Conservation (phyloP, 2,797 vertebrate species). For the Arremon aurantiirostris region DNA sequence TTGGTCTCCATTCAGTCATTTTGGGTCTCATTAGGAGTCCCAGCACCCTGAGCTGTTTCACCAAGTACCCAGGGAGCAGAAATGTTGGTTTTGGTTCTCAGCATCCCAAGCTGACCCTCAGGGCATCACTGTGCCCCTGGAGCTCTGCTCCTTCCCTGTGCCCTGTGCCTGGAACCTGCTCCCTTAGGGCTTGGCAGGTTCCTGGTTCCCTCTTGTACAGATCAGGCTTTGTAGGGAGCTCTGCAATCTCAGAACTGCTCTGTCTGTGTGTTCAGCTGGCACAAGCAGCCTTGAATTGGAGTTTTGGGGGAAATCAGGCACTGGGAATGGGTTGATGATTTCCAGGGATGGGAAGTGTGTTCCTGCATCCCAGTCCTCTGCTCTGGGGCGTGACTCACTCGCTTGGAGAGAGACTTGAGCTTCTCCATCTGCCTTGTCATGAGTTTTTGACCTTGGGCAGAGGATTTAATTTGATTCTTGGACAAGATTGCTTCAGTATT, state of each 20-base stretch:
- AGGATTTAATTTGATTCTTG: not conserved
- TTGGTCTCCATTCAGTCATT: not conserved
- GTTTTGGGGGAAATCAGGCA: not conserved
- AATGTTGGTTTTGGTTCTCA: not conserved
- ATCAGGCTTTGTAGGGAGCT: not conserved
- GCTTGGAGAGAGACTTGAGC: not conserved
- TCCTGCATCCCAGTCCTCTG: not conserved
- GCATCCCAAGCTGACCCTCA: not conserved
- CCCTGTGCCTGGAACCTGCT: not conserved
- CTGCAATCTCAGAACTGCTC: not conserved
- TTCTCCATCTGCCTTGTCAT: not conserved
- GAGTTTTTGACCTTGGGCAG: not conserved
- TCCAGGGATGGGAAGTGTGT: not conserved
- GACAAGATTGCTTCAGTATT: not conserved
- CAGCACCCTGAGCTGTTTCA: not conserved
- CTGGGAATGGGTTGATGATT: not conserved
- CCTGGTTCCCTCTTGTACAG: not conserved
- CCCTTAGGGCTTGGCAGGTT: not conserved
- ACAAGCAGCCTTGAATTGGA: not conserved
- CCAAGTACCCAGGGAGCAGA: not conserved
- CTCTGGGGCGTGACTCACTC: fast-evolving
- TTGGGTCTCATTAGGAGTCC: not conserved
- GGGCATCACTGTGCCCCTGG: fast-evolving
- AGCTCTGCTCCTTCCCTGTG: not conserved
- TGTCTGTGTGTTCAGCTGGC: not conserved